Evolutionary conservation across 2,113 vertebrate species (phyloP), one percentile per base, ranked within the genome.

Genomic region (Misgurnus anguillicaudatus): DNA sequence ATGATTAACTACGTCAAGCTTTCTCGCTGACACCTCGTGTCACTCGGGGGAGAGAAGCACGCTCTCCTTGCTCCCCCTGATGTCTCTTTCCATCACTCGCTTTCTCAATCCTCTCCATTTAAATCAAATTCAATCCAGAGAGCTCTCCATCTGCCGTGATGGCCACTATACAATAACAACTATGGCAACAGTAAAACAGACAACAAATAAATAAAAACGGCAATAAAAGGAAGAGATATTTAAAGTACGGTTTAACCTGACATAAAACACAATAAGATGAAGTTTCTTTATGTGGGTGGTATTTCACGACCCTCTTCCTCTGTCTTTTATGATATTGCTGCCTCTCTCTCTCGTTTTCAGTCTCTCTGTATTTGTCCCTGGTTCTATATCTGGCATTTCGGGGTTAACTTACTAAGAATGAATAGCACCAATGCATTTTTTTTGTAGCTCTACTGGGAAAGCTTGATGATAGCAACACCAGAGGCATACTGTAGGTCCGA

Each of bases 1-100:
- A 76, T 79, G 76, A 85, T 85, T 83, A 85, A 83, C 83, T 79
- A 85, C 9, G 57, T 78, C 57, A 79, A 79, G 75, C 79, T 78
- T 57, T 67, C 67, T 76, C 24, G n/a, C 72, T 83, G 82, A 83
- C 79, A 77, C 79, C 78, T 67, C 62, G 70, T 72, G 71, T 83
- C 81, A 83, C 71, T 78, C 69, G 36, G 77, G 72, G 68, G 83
- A 85, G 78, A 80, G 73, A 85, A 41, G 69, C 63, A 21, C 14
- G 24, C 60, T 65, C 36, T 76, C 78, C 42, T 66, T 82, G 58
- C 80, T 83, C 74, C 61, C 79, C 65, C 60, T 80, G 48, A 51
- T 51, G 79, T 71, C 81, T 76, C 77, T 75, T 78, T 64, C 76
- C 69, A 61, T 83, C 72, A 31, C 79, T 82, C 61, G 45, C 62